Conservation (phyloP, 2,888 invertebrate species). For the Folsomia manolachei region DNA sequence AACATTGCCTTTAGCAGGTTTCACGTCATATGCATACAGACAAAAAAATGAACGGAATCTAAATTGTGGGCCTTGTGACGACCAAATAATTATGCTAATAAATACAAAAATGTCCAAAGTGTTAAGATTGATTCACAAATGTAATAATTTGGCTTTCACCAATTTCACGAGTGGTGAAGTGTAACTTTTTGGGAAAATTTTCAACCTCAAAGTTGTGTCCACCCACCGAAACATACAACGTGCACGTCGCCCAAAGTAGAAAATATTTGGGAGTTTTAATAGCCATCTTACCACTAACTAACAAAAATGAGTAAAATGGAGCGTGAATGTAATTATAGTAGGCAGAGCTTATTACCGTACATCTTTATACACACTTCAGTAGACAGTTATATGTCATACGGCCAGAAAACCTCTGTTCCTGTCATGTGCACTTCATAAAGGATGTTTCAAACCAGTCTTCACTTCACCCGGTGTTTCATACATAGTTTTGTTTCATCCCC, state of each 20-base stretch:
- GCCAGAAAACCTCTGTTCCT: conserved; percentile 39
- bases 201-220: background rate
- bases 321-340: conserved; percentile 39
- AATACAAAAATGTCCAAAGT: background rate
- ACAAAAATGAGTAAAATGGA: conserved; percentile 9
- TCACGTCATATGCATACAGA: no score
- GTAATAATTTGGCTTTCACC: background rate
- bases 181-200: no score
- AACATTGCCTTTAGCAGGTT: no score
- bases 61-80: no score
- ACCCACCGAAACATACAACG: no score
- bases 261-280: background rate
- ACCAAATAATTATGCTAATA: background rate
- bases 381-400: conserved; percentile 46
- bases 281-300: no score
- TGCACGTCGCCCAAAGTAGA: background rate
- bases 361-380: conserved; percentile 48
- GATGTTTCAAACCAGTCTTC: conserved; percentile 42
- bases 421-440: conserved; percentile 39
- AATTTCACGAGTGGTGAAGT: background rate
- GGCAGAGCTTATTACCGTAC: conserved; percentile 37
- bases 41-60: no score
- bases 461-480: no score
- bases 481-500: no score
- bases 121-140: background rate